These are phyloP conservation scores for Lutraria rhynchaena DNA, from an alignment of 1,140 invertebrate genomes.

Conservation along the genomic window DNA sequence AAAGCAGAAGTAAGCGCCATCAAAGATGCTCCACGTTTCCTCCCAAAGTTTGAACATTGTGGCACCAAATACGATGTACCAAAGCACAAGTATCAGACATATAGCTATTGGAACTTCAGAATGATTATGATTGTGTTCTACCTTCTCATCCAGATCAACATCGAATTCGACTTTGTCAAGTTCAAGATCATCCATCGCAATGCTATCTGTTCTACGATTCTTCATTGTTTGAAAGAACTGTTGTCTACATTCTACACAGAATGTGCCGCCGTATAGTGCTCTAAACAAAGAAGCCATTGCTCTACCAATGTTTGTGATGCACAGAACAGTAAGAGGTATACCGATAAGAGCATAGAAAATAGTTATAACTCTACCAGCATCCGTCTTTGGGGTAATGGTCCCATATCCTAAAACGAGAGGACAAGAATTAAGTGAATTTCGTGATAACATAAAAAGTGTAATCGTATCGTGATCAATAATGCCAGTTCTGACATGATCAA, in stretches of 20 bases:
- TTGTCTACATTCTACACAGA: slow-evolving; percentile 51
- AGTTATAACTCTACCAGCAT: slow-evolving; percentile 94
- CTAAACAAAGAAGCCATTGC: slow-evolving; percentile 97
- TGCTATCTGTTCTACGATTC: slow-evolving; percentile 43
- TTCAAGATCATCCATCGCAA: slow-evolving; percentile 53
- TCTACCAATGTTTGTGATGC: slow-evolving; percentile 96
- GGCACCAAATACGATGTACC: slow-evolving; percentile 80
- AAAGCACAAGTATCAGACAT: slow-evolving; percentile 77
- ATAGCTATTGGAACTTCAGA: slow-evolving; percentile 80
- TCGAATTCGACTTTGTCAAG: slow-evolving; percentile 40
- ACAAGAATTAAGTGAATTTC: neutral
- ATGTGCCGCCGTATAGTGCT: slow-evolving; percentile 80
- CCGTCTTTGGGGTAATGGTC: slow-evolving; percentile 94
- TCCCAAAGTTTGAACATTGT: slow-evolving; percentile 80
- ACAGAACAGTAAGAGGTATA: slow-evolving; percentile 95
- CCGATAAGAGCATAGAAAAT: slow-evolving; percentile 97
- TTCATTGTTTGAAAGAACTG: slow-evolving; percentile 32
- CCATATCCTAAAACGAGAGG: slow-evolving; percentile 90
- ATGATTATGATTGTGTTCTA: slow-evolving; percentile 60
- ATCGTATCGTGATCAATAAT: too few relatives aligned
- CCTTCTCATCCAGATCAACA: neutral
- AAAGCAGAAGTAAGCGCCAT: slow-evolving; percentile 97
- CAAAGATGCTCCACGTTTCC: slow-evolving; percentile 93
- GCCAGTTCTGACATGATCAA: too few relatives aligned
- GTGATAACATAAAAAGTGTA: too few relatives aligned